A percentile compares a stretch with the other conserved stretches of the same genome.
Conservation (phyloP, 2,797 vertebrate genomes). For the Salmo trutta region DNA sequence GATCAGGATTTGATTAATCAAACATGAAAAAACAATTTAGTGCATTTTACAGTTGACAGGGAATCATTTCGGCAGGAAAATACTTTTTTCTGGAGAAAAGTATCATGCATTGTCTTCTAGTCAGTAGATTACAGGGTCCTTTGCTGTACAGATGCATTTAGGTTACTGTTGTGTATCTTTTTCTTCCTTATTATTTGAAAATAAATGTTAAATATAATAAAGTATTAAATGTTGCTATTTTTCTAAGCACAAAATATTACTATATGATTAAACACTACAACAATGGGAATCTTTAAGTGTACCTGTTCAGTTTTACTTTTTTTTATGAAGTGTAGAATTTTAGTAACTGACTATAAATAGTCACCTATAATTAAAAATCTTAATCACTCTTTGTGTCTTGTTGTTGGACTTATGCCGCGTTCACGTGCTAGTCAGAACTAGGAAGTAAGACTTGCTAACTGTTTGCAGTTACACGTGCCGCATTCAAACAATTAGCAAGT, state of each 20-base stretch:
- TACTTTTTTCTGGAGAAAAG: slow-evolving; percentile 58
- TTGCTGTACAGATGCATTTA: slow-evolving; percentile 80
- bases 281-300: slow-evolving; percentile 62
- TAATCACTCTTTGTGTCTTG: slow-evolving; percentile 46
- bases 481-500: too few relatives aligned
- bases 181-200: slow-evolving; percentile 82
- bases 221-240: slow-evolving; percentile 90
- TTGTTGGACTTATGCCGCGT: neutral
- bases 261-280: slow-evolving; percentile 67
- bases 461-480: too few relatives aligned
- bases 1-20: slow-evolving; percentile 68
- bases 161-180: slow-evolving; percentile 81
- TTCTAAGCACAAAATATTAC: slow-evolving; percentile 78
- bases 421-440: neutral
- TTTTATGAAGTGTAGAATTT: slow-evolving; percentile 74
- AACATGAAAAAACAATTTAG: slow-evolving; percentile 24
- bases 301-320: slow-evolving; percentile 67
- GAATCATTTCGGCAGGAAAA: slow-evolving; percentile 67
- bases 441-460: too few relatives aligned
- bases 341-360: slow-evolving; percentile 73
- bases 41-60: slow-evolving; percentile 63
- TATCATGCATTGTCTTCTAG: slow-evolving; percentile 66
- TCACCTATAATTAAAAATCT: slow-evolving; percentile 75
- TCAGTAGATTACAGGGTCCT: slow-evolving; percentile 77
- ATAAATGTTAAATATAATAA: slow-evolving; percentile 88